Evolutionary conservation across 2,888 invertebrate species (phyloP).

Genomic region (Spatulosminthurus flaviceps): DNA sequence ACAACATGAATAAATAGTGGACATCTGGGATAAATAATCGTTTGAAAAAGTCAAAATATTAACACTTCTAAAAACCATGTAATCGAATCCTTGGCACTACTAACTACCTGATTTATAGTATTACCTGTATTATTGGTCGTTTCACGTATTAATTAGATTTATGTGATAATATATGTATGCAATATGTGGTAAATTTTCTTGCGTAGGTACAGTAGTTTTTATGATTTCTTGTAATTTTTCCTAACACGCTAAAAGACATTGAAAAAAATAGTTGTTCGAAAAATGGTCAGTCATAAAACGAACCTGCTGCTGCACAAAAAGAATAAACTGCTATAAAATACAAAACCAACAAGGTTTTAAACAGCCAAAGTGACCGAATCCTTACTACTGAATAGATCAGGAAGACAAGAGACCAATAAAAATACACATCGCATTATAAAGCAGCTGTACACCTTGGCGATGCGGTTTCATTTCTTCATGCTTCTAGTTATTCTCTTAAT

Average conservation of each 20-base stretch:
- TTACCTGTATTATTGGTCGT: not conserved
- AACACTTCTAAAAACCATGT: not conserved
- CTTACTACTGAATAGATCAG: not conserved
- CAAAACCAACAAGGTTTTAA: too few species aligned
- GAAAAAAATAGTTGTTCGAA: not conserved
- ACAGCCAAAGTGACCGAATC: too few species aligned
- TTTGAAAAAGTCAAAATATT: too few species aligned
- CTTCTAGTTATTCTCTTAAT: slow-evolving; percentile 48
- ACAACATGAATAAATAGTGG: too few species aligned
- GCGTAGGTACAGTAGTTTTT: not conserved
- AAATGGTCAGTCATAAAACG: not conserved
- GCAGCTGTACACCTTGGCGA: not conserved
- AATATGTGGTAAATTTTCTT: not conserved
- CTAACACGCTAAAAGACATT: not conserved
- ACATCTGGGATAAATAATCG: too few species aligned
- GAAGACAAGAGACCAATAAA: slow-evolving; percentile 11
- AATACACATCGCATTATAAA: not conserved
- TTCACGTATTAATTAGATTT: not conserved
- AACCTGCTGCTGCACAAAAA: too few species aligned
- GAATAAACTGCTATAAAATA: too few species aligned
- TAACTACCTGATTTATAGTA: not conserved
- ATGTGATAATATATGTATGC: not conserved
- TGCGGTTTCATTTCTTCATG: slow-evolving; percentile 39
- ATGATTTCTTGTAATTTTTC: not conserved
- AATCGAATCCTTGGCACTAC: not conserved